Base-by-base conservation (phyloP, 2,888 invertebrate genomes). In the Drosophila yooni region DNA sequence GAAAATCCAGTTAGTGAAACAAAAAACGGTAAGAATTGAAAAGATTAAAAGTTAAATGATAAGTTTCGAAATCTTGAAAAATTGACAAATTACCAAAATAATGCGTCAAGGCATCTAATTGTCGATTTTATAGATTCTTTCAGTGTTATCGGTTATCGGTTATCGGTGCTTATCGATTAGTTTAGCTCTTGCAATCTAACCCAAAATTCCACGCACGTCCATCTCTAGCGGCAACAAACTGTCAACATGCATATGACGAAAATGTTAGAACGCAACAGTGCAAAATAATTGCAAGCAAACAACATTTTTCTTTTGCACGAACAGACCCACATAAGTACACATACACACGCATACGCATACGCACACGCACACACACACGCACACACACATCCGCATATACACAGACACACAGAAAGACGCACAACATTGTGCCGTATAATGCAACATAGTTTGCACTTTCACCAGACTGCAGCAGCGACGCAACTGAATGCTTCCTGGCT, bases 231-330 rank as follows among this genome's bases (percentile, higher is more conserved):
- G 6, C 60, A n/a, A 34, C 33, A 11, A 54, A 70, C 52, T 75
- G 75, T 70, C 80, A 77, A 70, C 75, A 62, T 63, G 62, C 59
- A 63, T 65, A 79, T 76, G 82, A 75, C 68, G 73, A 82, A 80
- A 80, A 82, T 82, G 69, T 72, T 77, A 80, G 83, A 72, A 83
- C 74, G 83, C 83, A 81, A 82, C 81, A 81, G 80, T 74, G 83
- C 81, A 81, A 82, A 81, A 81, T 81, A 81, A 81, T 81, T 81
- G 81, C 81, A 82, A 77, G 81, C 81, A 82, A 82, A 81, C 76
- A 81, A 76, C 80, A 79, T 76, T 76, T 81, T 81, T 82, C 71
- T 71, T 82, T 74, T 65, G 72, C 73, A 73, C 76, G 69, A 66
- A 63, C 60, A 70, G 50, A 57, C 54, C 40, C 43, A 54, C 59